Conservation (phyloP, 2,113 vertebrate genomes). For the Irena cyanogastra region DNA sequence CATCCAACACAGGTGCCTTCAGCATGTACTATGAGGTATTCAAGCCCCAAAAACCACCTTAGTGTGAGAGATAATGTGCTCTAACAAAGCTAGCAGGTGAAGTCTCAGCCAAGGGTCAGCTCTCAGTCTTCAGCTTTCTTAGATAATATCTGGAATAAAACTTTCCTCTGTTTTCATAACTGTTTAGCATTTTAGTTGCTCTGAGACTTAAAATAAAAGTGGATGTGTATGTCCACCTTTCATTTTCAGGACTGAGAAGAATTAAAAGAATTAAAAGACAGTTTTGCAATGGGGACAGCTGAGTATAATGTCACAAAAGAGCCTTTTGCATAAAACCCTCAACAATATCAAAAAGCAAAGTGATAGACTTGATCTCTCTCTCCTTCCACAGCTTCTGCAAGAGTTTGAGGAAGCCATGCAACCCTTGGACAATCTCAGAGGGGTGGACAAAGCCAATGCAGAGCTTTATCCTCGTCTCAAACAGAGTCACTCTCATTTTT, state of each 20-base stretch:
- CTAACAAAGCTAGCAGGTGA: neutral
- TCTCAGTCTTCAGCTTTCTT: neutral
- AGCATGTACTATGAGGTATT: neutral
- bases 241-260: neutral
- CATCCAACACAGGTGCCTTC: neutral
- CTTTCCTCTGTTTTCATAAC: neutral
- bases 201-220: neutral
- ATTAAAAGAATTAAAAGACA: neutral
- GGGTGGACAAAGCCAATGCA: neutral
- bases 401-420: neutral
- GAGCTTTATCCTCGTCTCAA: rapidly evolving
- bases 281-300: neutral
- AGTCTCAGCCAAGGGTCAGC: neutral
- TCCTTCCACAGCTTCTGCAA: neutral
- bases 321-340: neutral
- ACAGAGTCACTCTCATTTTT: neutral
- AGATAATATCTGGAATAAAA: neutral
- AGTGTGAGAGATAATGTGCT: neutral
- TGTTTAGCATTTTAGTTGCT: neutral
- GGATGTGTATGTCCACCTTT: neutral
- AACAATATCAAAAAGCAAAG: neutral
- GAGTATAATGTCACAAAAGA: neutral
- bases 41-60: neutral
- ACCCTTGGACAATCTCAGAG: neutral
- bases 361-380: neutral